Evolutionary conservation across 2,797 vertebrate genomes (phyloP), one percentile per base, ranked within the genome.

Genomic region (Cossypha polioptera): DNA sequence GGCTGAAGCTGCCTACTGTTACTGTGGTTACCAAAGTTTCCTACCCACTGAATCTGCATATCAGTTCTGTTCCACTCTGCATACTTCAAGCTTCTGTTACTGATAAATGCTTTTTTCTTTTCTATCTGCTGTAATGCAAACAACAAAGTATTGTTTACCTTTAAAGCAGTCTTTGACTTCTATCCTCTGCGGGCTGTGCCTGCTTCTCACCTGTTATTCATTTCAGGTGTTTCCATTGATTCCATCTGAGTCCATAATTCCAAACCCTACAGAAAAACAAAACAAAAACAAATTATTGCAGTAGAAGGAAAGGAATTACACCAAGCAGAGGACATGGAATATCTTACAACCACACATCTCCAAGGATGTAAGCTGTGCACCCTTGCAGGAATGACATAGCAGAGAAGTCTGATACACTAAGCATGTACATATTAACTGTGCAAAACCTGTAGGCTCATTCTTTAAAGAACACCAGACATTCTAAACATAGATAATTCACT

Each of bases 1-100:
- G 65, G 73, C 45, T 84, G 55, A 61, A 84, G 58, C 19, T 0
- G 1, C 68, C 35, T 59, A 11, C 66, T 25, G 58, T 93, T 92
- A 78, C 84, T 75, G 84, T 75, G 77, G 38, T 89, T 92, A 92
- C 81, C 74, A 26, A 89, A 78, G 59, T 61, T 65, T 85, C 47
- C 77, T 57, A 31, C 29, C 13, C 33, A 61, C n/a, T 68, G 62
- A 76, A 87, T 58, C 7, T 61, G 40, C 14, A 0, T 3, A 29
- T 54, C 48, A 68, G 24, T 4, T 68, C 1, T 45, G 24, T 58
- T 84, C 58, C 62, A 75, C 33, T 10, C 33, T n/a, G 42, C 54
- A 31, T 84, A 75, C 57, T 72, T 82, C 47, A 87, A 40, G 51
- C 31, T 74, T 68, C 40, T 88, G 29, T n/a, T 75, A 42, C 18